These are phyloP conservation scores for Oryzias celebensis DNA, from an alignment of 2,113 vertebrate genomes.

Conservation along the genomic window DNA sequence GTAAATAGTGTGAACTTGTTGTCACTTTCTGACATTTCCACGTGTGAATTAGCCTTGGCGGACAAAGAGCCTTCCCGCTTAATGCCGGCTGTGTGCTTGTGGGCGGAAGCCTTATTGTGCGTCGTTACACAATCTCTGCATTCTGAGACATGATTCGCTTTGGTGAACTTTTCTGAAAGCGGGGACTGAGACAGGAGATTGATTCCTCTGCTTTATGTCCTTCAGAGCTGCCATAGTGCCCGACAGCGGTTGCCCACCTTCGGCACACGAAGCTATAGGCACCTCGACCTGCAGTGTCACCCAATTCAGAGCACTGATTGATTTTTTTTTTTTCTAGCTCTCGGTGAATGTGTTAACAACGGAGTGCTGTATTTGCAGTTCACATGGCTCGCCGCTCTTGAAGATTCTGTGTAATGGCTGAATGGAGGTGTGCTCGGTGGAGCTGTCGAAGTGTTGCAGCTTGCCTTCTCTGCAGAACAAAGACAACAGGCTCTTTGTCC, in stretches of 20 bases:
- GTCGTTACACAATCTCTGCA: conserved; percentile 53
- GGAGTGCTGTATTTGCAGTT: conserved; percentile 46
- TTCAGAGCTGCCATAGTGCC: conserved; percentile 40
- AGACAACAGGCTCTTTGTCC: neutral
- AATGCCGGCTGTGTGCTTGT: conserved; percentile 39
- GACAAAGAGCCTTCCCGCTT: conserved; percentile 33
- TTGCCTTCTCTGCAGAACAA: conserved; percentile 2
- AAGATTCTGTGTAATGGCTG: conserved; percentile 6
- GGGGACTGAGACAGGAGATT: conserved; percentile 52
- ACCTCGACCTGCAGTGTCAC: conserved; percentile 28
- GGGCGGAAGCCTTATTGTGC: conserved; percentile 50
- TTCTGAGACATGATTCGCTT: conserved; percentile 52
- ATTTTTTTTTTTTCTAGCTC: conserved; percentile 34
- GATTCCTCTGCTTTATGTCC: conserved; percentile 54
- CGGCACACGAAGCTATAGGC: conserved; percentile 43
- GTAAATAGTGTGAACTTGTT: conserved; percentile 23
- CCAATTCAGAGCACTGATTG: conserved; percentile 56
- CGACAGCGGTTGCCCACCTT: conserved; percentile 42
- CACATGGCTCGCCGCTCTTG: conserved; percentile 43
- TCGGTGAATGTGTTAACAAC: conserved; percentile 13
- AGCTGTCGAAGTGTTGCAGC: conserved; percentile 5
- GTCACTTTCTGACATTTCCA: conserved; percentile 45
- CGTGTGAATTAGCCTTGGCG: conserved; percentile 22
- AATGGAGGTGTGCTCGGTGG: neutral
- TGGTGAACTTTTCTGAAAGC: conserved; percentile 44